Base-by-base conservation (phyloP, 2,888 invertebrate genomes). In the Sycophila texana region DNA sequence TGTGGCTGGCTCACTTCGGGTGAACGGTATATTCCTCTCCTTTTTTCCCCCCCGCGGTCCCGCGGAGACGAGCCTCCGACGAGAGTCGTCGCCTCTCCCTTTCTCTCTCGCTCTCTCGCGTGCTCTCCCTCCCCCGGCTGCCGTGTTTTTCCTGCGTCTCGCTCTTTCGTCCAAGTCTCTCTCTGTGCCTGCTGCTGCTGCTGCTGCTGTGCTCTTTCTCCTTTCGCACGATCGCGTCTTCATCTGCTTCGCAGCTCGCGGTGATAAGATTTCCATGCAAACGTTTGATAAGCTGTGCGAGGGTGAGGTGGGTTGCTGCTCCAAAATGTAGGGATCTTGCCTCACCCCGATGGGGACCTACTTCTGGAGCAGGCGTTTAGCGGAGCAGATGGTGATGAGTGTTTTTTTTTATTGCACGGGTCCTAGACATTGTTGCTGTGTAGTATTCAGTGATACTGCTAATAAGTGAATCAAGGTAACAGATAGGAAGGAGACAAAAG, bases 81-180 rank as follows among this genome's bases (percentile, higher is more conserved):
- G 61, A 58, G 58, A 30, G 47, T 74, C 51, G 53, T 30, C 70
- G 53, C 68, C 58, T 73, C 58, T 72, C 55, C 70, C 60, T 51
- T 63, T 26, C 53, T 55, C 53, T 65, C 49, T 71, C 53, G 30
- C 70, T 18, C 47, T 39, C 60, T 60, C 76, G n/a, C 10, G 74
- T 58, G 13, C 72, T 53, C 67, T 78, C 63, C 14, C 65, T 77
- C 58, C 58, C 66, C 66, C 49, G n/a, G 55, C 22, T 5, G 22
- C 47, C 65, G 20, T 80, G 77, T 73, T 72, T 80, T 76, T 76
- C 79, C 71, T 70, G 75, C 67, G 49, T 77, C 79, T 77, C 74
- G 63, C 65, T 72, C 71, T 67, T 67, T 68, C 74, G 61, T 22
- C 77, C 65, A 63, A 61, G 60, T 51, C 71, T 71, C 22, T 39